phyloP scores from a whole-genome alignment of 1,140 invertebrate genomes.

The Prorops nasuta region DNA sequence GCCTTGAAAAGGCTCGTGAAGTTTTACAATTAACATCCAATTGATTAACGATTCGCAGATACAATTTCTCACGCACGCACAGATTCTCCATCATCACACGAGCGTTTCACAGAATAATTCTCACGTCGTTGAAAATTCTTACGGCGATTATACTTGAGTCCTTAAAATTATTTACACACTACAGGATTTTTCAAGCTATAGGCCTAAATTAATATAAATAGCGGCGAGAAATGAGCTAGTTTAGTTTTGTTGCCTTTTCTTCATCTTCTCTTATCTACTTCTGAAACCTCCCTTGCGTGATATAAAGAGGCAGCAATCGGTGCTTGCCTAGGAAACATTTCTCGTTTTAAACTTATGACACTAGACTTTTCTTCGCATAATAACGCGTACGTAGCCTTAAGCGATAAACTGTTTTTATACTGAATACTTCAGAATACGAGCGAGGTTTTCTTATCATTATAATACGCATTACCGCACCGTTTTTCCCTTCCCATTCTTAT shows the following conservation, averaged over 20 bases:
- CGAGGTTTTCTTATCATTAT: constrained; percentile 44
- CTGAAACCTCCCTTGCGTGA: too few relatives aligned
- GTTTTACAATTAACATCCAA: too few relatives aligned
- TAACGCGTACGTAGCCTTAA: constrained; percentile 32
- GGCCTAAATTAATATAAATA: constrained; percentile 19
- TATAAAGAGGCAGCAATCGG: constrained; percentile 36
- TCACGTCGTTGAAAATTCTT: too few relatives aligned
- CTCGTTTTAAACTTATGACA: constrained; percentile 30
- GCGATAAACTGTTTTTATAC: constrained; percentile 40
- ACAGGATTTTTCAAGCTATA: constrained; percentile 23
- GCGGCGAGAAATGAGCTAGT: background rate
- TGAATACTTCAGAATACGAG: constrained; percentile 49
- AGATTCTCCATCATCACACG: too few relatives aligned
- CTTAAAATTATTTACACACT: constrained; percentile 11
- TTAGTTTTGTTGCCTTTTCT: background rate
- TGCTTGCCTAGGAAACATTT: constrained; percentile 32
- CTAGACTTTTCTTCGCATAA: constrained; percentile 2
- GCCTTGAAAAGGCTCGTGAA: too few relatives aligned
- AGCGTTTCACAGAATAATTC: too few relatives aligned
- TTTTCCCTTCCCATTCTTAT: background rate
- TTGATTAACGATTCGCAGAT: too few relatives aligned
- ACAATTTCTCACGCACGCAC: too few relatives aligned
- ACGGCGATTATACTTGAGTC: background rate
- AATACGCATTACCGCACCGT: constrained; percentile 18
- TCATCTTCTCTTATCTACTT: background rate